Evolutionary conservation across 1,140 invertebrate genomes (phyloP).

Genomic region (Euglossa dilemma): DNA sequence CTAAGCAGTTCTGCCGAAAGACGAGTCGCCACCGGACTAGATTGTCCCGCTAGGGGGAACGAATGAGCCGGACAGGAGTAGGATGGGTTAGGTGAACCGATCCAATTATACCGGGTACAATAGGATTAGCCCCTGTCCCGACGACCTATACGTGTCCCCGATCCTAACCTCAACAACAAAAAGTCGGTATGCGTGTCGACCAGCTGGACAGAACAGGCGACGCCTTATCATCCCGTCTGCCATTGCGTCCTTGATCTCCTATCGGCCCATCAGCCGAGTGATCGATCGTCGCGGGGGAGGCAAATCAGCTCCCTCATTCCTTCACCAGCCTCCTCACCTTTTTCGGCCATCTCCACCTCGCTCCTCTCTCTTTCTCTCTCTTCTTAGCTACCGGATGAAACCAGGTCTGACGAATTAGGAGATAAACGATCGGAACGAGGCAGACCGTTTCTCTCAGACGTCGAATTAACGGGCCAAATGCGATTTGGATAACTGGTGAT

Average conservation of each 20-base stretch:
- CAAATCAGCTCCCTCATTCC: slow-evolving; percentile 51
- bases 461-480: slow-evolving; percentile 29
- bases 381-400: slow-evolving; percentile 1
- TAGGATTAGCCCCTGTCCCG: slow-evolving; percentile 64
- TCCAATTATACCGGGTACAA: slow-evolving; percentile 74
- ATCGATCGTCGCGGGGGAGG: slow-evolving; percentile 56
- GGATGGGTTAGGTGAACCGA: slow-evolving; percentile 43
- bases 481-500: slow-evolving; percentile 28
- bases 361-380: slow-evolving; percentile 14
- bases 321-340: slow-evolving; percentile 17
- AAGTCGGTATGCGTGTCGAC: slow-evolving; percentile 49
- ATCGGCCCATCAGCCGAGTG: slow-evolving; percentile 49
- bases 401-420: slow-evolving; percentile 22
- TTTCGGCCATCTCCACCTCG: background rate
- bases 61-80: slow-evolving; percentile 67
- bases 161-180: slow-evolving; percentile 54
- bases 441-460: background rate
- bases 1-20: slow-evolving; percentile 67
- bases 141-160: slow-evolving; percentile 51
- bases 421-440: slow-evolving; percentile 35
- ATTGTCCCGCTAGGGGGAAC: slow-evolving; percentile 61
- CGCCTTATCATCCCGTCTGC: slow-evolving; percentile 66
- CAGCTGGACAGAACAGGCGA: slow-evolving; percentile 39
- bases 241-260: slow-evolving; percentile 65
- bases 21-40: slow-evolving; percentile 62